phyloP scores from a whole-genome alignment of 2,113 vertebrate species.

The Ailurus styani region DNA sequence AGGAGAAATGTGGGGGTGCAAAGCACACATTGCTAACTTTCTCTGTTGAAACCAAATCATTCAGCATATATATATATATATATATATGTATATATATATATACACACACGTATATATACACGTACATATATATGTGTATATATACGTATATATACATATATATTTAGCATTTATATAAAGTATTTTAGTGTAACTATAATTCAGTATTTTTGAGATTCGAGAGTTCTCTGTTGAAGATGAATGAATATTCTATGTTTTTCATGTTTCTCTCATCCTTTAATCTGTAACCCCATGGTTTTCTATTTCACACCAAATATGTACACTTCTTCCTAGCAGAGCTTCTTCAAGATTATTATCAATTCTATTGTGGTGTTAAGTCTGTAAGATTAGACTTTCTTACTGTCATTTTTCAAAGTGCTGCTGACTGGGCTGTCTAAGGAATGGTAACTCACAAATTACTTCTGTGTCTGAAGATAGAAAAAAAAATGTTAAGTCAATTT shows the following conservation, averaged over 20 bases:
- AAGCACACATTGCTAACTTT: neutral
- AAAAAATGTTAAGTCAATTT: constrained; percentile 69
- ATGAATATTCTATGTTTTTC: neutral
- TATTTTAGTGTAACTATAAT: neutral
- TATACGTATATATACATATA: neutral
- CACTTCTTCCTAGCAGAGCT: neutral
- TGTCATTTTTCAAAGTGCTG: constrained; percentile 58
- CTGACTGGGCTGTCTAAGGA: constrained; percentile 27
- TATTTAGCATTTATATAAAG: neutral
- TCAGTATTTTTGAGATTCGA: neutral
- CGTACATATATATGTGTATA: neutral
- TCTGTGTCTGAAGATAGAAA: constrained; percentile 47
- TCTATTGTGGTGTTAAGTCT: neutral
- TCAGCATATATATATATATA: neutral
- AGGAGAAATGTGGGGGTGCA: neutral
- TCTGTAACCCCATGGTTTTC: neutral
- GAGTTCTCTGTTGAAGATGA: neutral
- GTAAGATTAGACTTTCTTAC: constrained; percentile 33
- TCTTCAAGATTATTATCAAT: constrained; percentile 44
- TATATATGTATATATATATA: too few relatives aligned
- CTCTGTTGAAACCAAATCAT: neutral
- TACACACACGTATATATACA: too few relatives aligned
- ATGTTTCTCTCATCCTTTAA: neutral
- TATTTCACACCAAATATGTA: neutral
- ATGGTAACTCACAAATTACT: constrained; percentile 57